Evolutionary conservation across 2,888 invertebrate genomes (phyloP).

Genomic region (Morpho achilles): DNA sequence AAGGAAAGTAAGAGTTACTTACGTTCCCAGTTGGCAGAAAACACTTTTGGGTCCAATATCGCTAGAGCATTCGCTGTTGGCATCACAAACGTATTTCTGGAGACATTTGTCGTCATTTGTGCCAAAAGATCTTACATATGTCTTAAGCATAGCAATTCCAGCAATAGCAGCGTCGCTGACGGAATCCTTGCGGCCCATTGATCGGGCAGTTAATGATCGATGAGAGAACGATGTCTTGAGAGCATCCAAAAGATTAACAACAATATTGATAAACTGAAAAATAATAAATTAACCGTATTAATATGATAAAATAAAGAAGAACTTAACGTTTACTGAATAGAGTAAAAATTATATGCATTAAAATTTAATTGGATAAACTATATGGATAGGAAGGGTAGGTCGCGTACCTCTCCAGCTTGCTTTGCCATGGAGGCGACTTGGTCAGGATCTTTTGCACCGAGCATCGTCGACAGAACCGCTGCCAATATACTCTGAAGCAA

Average conservation of each 20-base stretch:
- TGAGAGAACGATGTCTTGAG: slow-evolving; percentile 96
- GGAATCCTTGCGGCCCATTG: slow-evolving; percentile 92
- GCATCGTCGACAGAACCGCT: slow-evolving; percentile 93
- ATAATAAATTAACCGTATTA: background rate
- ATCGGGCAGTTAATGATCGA: slow-evolving; percentile 90
- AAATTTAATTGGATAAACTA: slow-evolving; percentile 31
- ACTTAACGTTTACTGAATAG: background rate
- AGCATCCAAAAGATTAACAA: slow-evolving; percentile 93
- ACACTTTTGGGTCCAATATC: slow-evolving; percentile 90
- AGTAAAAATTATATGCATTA: slow-evolving; percentile 7
- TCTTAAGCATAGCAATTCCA: slow-evolving; percentile 92
- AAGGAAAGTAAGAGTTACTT: slow-evolving; percentile 62
- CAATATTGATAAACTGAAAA: slow-evolving; percentile 92
- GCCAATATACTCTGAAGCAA: slow-evolving; percentile 94
- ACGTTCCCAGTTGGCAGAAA: slow-evolving; percentile 96
- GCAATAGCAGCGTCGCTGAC: slow-evolving; percentile 94
- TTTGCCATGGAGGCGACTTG: slow-evolving; percentile 96
- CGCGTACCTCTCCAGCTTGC: slow-evolving; percentile 96
- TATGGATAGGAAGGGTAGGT: slow-evolving; percentile 63
- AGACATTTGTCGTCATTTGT: slow-evolving; percentile 90
- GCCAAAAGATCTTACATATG: slow-evolving; percentile 89
- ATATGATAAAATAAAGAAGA: background rate
- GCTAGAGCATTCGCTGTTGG: slow-evolving; percentile 90
- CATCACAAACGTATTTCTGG: slow-evolving; percentile 93
- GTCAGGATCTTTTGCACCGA: slow-evolving; percentile 94